phyloP scores from a whole-genome alignment of 2,113 vertebrate species.

The Lepus europaeus region DNA sequence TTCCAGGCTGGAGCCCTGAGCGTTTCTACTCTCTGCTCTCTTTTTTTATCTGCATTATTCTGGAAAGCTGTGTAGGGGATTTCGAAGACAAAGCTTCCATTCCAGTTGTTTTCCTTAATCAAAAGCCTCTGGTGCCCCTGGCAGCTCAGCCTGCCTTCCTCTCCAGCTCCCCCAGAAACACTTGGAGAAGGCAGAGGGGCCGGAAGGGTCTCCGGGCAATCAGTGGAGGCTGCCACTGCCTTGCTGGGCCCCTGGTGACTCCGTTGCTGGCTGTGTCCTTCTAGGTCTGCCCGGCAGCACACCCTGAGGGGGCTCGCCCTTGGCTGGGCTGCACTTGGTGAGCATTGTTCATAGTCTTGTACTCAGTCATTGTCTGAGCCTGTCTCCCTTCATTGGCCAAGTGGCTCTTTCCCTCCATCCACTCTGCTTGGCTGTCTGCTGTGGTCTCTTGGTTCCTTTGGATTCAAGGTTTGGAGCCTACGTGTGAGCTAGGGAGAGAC shows the following conservation, averaged over 20 bases:
- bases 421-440: background rate
- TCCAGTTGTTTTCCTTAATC: slow-evolving; percentile 57
- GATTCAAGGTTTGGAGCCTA: background rate
- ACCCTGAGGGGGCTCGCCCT: background rate
- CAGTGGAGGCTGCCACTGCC: background rate
- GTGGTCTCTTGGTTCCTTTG: background rate
- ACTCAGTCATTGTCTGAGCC: background rate
- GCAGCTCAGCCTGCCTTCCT: background rate
- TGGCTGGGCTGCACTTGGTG: background rate
- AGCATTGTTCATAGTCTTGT: background rate
- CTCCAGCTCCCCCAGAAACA: background rate
- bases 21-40: slow-evolving; percentile 1
- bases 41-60: slow-evolving; percentile 6
- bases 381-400: background rate
- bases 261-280: background rate
- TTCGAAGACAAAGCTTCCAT: slow-evolving; percentile 62
- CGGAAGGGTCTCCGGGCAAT: background rate
- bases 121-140: slow-evolving; percentile 69
- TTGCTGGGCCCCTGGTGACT: background rate
- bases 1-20: slow-evolving; percentile 18
- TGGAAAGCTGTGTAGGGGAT: slow-evolving; percentile 33
- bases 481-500: background rate
- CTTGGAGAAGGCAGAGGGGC: slow-evolving; percentile 8
- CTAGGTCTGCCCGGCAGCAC: background rate
- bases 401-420: background rate